phyloP scores from a whole-genome alignment of 1,140 invertebrate species.

The Hesperophylax magnus region DNA sequence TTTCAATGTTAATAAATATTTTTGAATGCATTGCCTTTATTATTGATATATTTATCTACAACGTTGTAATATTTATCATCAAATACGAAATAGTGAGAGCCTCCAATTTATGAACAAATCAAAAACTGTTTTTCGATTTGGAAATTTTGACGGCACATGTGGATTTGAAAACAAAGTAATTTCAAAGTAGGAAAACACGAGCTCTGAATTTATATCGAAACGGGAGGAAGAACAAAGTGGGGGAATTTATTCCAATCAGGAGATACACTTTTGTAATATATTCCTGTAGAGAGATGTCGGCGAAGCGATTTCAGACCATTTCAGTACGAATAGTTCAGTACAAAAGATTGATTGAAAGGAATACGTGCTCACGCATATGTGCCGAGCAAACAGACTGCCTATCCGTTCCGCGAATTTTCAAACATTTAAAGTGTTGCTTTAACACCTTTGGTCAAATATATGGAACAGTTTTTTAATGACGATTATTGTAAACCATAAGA shows the following conservation, averaged over 20 bases:
- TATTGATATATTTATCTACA: no score
- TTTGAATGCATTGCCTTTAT: no score
- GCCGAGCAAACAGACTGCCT: not conserved
- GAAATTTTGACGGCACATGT: not conserved
- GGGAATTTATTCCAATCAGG: constrained; percentile 17
- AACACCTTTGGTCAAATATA: no score
- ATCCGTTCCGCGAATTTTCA: no score
- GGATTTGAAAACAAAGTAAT: not conserved
- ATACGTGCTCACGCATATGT: constrained; percentile 29
- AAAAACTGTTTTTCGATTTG: no score
- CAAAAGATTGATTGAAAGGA: constrained; percentile 38
- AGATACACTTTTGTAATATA: constrained; percentile 20
- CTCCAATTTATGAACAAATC: no score
- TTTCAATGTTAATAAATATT: no score
- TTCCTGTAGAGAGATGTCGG: not conserved
- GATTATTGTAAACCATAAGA: no score
- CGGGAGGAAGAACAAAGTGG: not conserved
- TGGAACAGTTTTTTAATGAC: no score
- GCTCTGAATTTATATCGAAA: constrained; percentile 1
- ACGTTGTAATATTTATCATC: no score
- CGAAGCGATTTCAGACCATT: not conserved
- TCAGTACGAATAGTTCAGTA: not conserved
- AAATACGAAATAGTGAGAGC: no score
- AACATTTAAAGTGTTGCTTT: no score
- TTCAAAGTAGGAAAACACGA: not conserved